Evolutionary conservation across 2,888 invertebrate species (phyloP), one percentile per base, ranked within the genome.

Genomic region (Priocnemis perturbator): DNA sequence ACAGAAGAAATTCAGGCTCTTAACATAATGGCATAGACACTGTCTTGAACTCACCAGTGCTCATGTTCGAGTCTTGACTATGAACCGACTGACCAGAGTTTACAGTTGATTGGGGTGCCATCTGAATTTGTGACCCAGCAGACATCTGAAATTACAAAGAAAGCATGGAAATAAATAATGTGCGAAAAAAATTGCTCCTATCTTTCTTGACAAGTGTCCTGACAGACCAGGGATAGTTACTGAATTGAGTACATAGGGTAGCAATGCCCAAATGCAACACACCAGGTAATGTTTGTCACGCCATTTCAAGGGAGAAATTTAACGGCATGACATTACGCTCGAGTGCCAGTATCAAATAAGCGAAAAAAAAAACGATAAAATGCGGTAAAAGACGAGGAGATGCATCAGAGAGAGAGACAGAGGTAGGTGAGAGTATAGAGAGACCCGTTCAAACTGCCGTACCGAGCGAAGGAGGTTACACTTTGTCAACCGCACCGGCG

Each of bases 51-150:
- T 92, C 91, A 95, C 95, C 95, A 93, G 97, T 97, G 94, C 97
- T 97, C 95, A 97, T 96, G 93, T 97, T 97, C 92, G 97, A 97
- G 94, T 97, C 97, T 93, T 97, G 97, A 94, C 94, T 97, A 93
- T 95, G 95, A 91, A 93, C 93, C 91, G 95, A 93, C 93, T 95
- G 94, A 90, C 92, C 91, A 89, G 94, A 93, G 93, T 93, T 94
- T 92, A 94, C 93, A 91, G 95, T 95, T 91, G 95, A 94, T 93
- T 96, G 96, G 91, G 96, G 96, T 94, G 96, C 96, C 96, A 96
- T 96, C 95, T 96, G 96, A 95, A 96, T 94, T 94, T 96, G 96
- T 93, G 96, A 95, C 93, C 96, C 96, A 93, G 96, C 96, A 94
- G 96, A 96, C 96, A 96, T 96, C 96, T 96, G 93, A 86, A 94